Percentiles rank a stretch among this genome's conserved stretches.
Conservation (phyloP, 2,888 invertebrate species). For the Craniophora ligustri region DNA sequence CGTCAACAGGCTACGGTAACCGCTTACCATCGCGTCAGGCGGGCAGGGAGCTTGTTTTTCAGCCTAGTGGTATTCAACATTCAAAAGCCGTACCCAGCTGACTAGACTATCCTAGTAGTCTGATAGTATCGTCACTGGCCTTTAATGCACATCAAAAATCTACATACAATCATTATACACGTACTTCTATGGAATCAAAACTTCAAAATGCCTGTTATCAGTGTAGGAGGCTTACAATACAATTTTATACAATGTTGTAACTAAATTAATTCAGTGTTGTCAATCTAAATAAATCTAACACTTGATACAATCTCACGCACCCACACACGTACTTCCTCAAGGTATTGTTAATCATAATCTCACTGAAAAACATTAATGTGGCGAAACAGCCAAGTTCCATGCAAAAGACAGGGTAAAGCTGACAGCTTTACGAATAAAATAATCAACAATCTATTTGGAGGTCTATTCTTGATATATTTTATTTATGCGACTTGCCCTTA, state of each 20-base stretch:
- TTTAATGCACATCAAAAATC: no score
- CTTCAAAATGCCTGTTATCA: constrained; percentile 10
- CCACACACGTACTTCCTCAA: constrained; percentile 24
- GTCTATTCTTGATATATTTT: no score
- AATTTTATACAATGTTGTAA: constrained; percentile 9
- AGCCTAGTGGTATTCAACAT: no score
- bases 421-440: neutral
- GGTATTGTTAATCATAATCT: constrained; percentile 17
- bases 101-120: no score
- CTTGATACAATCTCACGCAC: constrained; percentile 18
- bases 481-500: no score
- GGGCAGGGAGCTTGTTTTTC: no score
- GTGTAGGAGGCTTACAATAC: constrained; percentile 31
- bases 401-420: neutral
- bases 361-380: neutral
- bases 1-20: no score
- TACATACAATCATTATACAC: constrained; percentile 3
- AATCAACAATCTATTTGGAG: no score
- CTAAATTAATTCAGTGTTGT: constrained; percentile 15
- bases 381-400: neutral
- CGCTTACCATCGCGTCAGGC: no score
- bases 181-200: constrained; percentile 18
- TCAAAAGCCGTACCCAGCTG: no score
- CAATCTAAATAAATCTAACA: constrained; percentile 21
- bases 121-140: no score